These are phyloP conservation scores for Portevinia maculata DNA, from an alignment of 2,888 invertebrate species.

Conservation along the genomic window DNA sequence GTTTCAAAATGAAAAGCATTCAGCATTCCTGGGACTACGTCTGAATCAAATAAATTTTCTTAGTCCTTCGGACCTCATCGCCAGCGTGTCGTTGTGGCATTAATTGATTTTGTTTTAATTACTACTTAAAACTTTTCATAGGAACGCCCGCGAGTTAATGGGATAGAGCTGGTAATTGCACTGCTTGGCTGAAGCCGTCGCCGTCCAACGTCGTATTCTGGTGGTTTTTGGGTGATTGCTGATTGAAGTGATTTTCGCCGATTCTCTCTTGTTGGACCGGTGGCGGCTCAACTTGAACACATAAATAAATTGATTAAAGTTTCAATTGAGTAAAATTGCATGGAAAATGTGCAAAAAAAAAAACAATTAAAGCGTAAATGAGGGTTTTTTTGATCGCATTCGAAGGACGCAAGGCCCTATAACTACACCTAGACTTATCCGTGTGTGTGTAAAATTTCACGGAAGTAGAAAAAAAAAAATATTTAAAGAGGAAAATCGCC, in stretches of 20 bases:
- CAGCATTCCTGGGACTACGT: constrained; percentile 19
- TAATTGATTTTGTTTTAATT: constrained; percentile 74
- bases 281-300: constrained; percentile 43
- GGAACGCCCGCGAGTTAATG: constrained; percentile 58
- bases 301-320: constrained; percentile 74
- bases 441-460: constrained; percentile 31
- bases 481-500: constrained; percentile 21
- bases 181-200: constrained; percentile 30
- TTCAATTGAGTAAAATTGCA: constrained; percentile 69
- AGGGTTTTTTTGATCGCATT: constrained; percentile 51
- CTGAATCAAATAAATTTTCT: no score
- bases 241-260: constrained; percentile 59
- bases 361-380: constrained; percentile 68
- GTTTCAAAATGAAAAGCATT: constrained; percentile 58
- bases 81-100: constrained; percentile 32
- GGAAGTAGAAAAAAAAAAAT: constrained; percentile 28
- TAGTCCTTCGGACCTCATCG: not conserved
- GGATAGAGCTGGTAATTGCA: constrained; percentile 58
- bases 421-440: not conserved
- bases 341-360: constrained; percentile 51
- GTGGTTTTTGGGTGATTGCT: constrained; percentile 53
- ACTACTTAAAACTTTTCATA: constrained; percentile 69
- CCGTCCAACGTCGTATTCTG: not conserved
- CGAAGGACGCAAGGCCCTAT: not conserved
- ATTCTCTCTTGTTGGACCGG: not conserved